Conservation (phyloP, 2,888 invertebrate species). For the Lypha dubia region DNA sequence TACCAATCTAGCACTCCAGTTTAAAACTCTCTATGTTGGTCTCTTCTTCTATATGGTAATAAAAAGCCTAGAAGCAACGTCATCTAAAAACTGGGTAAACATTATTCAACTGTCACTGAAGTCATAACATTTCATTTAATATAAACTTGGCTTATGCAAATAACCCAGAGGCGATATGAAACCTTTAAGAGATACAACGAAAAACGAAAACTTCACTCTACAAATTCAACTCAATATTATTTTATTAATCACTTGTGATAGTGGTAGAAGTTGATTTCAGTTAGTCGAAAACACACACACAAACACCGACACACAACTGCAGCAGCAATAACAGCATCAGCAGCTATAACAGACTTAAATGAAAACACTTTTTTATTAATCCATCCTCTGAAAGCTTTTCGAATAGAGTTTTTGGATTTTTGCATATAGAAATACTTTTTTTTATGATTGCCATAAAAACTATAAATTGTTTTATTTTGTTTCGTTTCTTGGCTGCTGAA, state of each 20-base stretch:
- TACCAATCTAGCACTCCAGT: slow-evolving; percentile 36
- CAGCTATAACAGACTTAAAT: slow-evolving; percentile 2
- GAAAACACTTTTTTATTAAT: slow-evolving; percentile 54
- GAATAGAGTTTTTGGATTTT: slow-evolving; percentile 50
- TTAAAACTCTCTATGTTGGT: slow-evolving; percentile 26
- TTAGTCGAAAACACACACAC: too few relatives aligned
- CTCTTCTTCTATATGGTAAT: slow-evolving; percentile 35
- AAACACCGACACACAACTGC: background rate
- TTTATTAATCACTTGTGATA: slow-evolving; percentile 79
- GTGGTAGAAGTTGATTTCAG: slow-evolving; percentile 25
- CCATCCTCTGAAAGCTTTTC: slow-evolving; percentile 39
- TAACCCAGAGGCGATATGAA: slow-evolving; percentile 77
- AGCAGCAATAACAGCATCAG: background rate
- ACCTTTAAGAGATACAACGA: slow-evolving; percentile 19
- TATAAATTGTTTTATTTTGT: slow-evolving; percentile 31
- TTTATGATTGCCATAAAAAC: slow-evolving; percentile 26
- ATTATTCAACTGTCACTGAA: slow-evolving; percentile 76
- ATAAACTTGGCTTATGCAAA: slow-evolving; percentile 79
- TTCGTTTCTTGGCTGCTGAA: slow-evolving; percentile 36
- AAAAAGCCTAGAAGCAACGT: slow-evolving; percentile 70
- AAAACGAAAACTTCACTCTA: background rate
- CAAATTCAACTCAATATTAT: slow-evolving; percentile 55
- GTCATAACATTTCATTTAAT: slow-evolving; percentile 81
- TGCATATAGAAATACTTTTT: slow-evolving; percentile 44
- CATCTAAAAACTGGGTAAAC: slow-evolving; percentile 72